Conservation (phyloP, 2,113 vertebrate genomes). For the Notarius quadriscutis region DNA sequence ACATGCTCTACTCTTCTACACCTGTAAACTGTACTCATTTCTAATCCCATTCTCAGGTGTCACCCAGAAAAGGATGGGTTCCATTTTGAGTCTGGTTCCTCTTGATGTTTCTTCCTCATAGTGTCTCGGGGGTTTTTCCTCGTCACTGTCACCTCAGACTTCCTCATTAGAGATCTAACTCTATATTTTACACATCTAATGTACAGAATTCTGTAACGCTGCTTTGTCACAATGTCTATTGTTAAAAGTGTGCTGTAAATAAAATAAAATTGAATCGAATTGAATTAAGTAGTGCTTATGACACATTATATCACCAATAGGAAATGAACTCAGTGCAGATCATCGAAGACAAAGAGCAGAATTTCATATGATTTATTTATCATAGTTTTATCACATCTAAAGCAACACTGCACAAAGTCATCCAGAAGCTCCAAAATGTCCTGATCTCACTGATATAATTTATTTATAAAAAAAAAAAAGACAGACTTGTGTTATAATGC, state of each 20-base stretch:
- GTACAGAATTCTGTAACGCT: neutral
- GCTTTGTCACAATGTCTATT: neutral
- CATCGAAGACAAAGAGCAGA: too few species aligned
- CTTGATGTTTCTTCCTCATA: too few species aligned
- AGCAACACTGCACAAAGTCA: neutral
- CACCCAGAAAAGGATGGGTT: too few species aligned
- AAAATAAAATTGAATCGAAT: rapidly evolving
- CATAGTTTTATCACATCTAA: too few species aligned
- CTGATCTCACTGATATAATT: neutral
- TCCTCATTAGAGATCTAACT: neutral
- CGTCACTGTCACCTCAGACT: neutral
- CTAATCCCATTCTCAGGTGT: too few species aligned
- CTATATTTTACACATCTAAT: neutral
- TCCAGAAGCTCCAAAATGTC: neutral
- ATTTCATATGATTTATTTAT: too few species aligned
- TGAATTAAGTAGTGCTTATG: neutral
- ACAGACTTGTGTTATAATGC: neutral
- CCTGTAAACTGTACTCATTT: too few species aligned
- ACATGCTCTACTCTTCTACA: too few species aligned
- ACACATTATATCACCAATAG: neutral
- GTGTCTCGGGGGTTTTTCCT: too few species aligned
- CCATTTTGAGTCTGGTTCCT: too few species aligned
- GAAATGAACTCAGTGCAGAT: neutral
- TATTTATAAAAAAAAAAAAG: neutral
- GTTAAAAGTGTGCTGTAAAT: neutral